Evolutionary conservation across 2,113 vertebrate species (phyloP), one percentile per base, ranked within the genome.

Genomic region (Anseranas semipalmata): DNA sequence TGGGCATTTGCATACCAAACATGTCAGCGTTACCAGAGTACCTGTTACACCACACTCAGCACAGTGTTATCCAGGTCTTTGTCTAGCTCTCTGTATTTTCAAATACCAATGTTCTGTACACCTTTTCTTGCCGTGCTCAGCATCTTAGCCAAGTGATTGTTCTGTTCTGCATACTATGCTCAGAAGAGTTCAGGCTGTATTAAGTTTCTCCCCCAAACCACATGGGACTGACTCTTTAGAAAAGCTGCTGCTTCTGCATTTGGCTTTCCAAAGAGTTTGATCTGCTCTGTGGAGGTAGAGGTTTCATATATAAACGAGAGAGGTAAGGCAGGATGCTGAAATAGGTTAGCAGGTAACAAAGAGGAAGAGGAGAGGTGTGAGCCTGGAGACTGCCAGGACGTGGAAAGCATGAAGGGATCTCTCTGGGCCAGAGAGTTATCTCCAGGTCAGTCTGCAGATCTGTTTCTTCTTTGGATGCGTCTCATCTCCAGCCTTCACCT

Each of bases 1-100:
- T 65, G 65, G 95, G 72, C 85, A 92, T 96, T 96, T 93, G 93
- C 93, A 93, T 93, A 91, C 84, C 89, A 96, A 94, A 96, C 88
- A 85, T 90, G 87, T 94, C 96, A 95, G 93, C 93, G 78, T 90
- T 92, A 93, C 86, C 87, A 84, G 95, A 89, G 68, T 86, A 95
- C 93, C 96, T 94, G 88, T 93, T 97, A 71, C 3, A 81, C 78
- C 79, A 39, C 48, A 65, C 90, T 96, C 95, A 94, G 94, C 93
- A 93, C 78, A 73, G 85, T 78, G 65, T 90, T 93, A 48, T 35
- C 60, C 83, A 73, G 50, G 18, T 92, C 87, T 96, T 93, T 96
- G 85, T 94, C 43, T 59, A 48, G 25, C 55, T n/a, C 80, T 75
- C 63, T 89, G 4, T 93, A 8, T 93, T 93, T 93, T 91, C 82